Evolutionary conservation across 2,113 vertebrate genomes (phyloP).

Genomic region (Laterallus jamaicensis): DNA sequence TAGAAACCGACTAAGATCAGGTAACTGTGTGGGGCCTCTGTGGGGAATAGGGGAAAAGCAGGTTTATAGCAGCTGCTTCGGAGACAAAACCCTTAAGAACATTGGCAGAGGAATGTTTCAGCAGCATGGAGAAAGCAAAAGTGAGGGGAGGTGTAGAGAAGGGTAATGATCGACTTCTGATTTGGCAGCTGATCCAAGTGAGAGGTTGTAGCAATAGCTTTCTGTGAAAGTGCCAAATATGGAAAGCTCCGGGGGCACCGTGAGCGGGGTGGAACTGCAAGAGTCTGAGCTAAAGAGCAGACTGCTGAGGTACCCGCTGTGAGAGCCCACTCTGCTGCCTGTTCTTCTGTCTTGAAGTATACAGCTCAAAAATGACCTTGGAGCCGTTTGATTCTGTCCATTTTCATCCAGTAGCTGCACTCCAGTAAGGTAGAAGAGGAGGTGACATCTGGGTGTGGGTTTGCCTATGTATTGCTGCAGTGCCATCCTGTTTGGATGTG

Average conservation of each 20-base stretch:
- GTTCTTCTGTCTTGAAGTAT: background rate
- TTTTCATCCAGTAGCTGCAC: background rate
- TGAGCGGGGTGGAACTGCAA: background rate
- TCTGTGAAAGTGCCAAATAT: background rate
- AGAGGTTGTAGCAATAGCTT: background rate
- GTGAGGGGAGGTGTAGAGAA: constrained; percentile 57
- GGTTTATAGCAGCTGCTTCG: constrained; percentile 36
- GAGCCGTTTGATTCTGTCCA: background rate
- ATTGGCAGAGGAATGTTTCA: constrained; percentile 26
- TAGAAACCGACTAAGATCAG: constrained; percentile 66
- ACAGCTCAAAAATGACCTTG: background rate
- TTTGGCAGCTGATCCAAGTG: background rate
- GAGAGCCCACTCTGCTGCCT: background rate
- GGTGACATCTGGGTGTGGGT: background rate
- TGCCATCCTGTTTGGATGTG: background rate
- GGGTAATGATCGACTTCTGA: background rate
- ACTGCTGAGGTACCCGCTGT: background rate
- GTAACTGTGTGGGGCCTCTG: constrained; percentile 8
- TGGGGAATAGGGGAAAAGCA: constrained; percentile 51
- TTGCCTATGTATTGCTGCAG: background rate
- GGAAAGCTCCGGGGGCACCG: background rate
- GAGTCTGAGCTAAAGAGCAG: background rate
- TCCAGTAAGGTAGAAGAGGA: background rate
- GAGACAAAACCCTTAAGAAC: constrained; percentile 19
- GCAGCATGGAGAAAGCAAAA: constrained; percentile 68